Evolutionary conservation across 2,113 vertebrate species (phyloP), one percentile per base, ranked within the genome.

Genomic region (Chloroceryle aenea): DNA sequence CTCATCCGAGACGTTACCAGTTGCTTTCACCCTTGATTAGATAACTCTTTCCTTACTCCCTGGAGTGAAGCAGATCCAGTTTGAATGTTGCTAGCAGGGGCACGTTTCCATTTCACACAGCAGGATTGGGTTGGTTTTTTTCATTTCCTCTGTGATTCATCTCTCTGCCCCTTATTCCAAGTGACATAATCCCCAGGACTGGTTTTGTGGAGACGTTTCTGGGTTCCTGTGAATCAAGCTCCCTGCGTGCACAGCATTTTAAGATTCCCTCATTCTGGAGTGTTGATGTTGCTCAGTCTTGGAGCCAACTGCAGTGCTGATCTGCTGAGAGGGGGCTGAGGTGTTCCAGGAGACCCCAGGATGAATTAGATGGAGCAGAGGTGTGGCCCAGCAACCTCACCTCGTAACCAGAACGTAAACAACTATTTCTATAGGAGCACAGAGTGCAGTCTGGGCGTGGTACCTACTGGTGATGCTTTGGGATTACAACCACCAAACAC

Each of bases 151-250:
- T 55, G 64, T 94, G 93, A 96, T 74, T 96, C 94, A 94, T 74
- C 87, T 79, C 71, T 66, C 64, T 93, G 74, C 68, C 78, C 90
- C 74, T 32, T 66, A 47, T 92, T 95, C 69, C 83, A 88, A 76
- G 87, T 95, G 90, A 95, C 0, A 25, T 87, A 17, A 87, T 87
- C 30, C 63, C 61, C 0, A 0, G 82, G 61, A 61, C 47, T 32
- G 87, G 34, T 74, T 84, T 90, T 56, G 4, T 48, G 48, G 76
- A 74, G 71, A 74, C 1, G 3, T 87, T 95, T 62, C 79, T 88
- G 66, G 63, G 38, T 79, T 85, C 79, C 34, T 77, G 64, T 0
- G 10, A 40, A 43, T 32, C 20, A 5, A 67, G 78, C 52, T 87
- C 20, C 2, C 5, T 30, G n/a, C 64, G 11, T 8, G 19, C 59